Evolutionary conservation across 2,797 vertebrate genomes (phyloP).

Genomic region (Poecilia gillii): DNA sequence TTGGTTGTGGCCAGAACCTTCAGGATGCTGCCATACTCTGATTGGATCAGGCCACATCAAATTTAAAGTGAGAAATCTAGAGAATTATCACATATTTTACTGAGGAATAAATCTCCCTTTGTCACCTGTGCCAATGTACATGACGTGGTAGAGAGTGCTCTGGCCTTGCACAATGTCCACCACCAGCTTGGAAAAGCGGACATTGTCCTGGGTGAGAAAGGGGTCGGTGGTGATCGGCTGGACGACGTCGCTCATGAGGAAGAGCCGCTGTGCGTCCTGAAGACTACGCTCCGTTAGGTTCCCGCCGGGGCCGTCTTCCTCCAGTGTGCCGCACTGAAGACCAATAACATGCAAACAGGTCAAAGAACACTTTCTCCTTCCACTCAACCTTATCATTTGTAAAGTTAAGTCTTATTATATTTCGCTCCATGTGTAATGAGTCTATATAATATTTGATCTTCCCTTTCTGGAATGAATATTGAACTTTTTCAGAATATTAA

Average conservation of each 20-base stretch:
- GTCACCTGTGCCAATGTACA: conserved; percentile 94
- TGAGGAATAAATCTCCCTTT: accelerated
- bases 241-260: conserved; percentile 93
- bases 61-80: neutral
- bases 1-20: conserved; percentile 89
- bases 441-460: neutral
- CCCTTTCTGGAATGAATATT: neutral
- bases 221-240: conserved; percentile 88
- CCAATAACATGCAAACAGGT: neutral
- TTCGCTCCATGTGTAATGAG: neutral
- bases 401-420: neutral
- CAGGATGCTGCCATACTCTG: conserved; percentile 94
- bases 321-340: conserved; percentile 89
- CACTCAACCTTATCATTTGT: neutral
- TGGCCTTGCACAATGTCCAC: conserved; percentile 95
- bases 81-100: neutral
- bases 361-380: neutral
- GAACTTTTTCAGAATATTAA: neutral
- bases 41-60: conserved; percentile 22
- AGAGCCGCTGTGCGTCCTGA: conserved; percentile 94
- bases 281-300: conserved; percentile 94
- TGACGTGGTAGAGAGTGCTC: conserved; percentile 89
- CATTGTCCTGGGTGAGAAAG: conserved; percentile 90
- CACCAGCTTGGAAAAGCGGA: conserved; percentile 90
- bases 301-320: conserved; percentile 87